Conservation (phyloP, 2,888 invertebrate genomes). For the Leucozona laternaria region DNA sequence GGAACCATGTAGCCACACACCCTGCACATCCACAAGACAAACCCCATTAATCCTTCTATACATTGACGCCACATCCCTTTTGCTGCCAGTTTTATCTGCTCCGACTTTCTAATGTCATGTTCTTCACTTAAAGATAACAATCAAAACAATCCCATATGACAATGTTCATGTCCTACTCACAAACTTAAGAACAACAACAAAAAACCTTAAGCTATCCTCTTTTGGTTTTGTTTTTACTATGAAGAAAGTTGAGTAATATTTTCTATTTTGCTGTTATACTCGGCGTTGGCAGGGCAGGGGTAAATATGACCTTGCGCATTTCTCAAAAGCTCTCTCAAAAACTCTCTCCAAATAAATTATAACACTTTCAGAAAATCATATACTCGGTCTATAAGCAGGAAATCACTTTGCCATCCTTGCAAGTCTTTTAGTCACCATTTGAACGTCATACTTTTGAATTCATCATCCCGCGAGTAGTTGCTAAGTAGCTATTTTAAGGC, state of each 20-base stretch:
- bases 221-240: conserved; percentile 22
- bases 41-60: conserved; percentile 57
- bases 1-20: neutral
- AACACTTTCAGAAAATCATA: conserved; percentile 26
- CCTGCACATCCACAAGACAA: conserved; percentile 26
- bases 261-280: conserved; percentile 28
- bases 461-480: conserved; percentile 53
- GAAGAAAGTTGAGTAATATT: conserved; percentile 26
- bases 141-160: conserved; percentile 73
- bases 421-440: conserved; percentile 64
- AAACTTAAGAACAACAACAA: conserved; percentile 35
- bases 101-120: conserved; percentile 72
- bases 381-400: conserved; percentile 23
- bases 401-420: conserved; percentile 30
- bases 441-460: conserved; percentile 64
- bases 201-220: conserved; percentile 32
- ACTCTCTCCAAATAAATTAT: conserved; percentile 29
- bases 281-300: conserved; percentile 6
- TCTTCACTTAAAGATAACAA: conserved; percentile 70
- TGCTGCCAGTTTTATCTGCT: conserved; percentile 59
- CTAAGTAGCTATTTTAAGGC: conserved; percentile 11
- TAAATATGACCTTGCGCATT: conserved; percentile 60
- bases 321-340: conserved; percentile 40
- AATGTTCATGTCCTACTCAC: conserved; percentile 65
- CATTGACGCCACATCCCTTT: conserved; percentile 34